These are phyloP conservation scores for Xanthorhoe spadicearia DNA, from an alignment of 2,888 invertebrate species.

Conservation along the genomic window DNA sequence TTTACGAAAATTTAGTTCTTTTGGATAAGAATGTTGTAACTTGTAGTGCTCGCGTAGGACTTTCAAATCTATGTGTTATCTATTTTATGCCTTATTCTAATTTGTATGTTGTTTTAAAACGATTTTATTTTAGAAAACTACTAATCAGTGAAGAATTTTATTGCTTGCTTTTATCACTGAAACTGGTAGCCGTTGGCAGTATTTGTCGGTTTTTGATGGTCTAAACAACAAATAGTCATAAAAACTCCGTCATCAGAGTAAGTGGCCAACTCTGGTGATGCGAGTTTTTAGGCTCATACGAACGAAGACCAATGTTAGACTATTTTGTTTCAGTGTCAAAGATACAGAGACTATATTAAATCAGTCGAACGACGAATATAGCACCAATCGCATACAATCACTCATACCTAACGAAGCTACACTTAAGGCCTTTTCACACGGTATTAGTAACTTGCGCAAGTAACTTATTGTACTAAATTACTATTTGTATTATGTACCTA, in stretches of 20 bases:
- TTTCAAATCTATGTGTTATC: conserved; percentile 19
- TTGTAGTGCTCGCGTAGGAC: not conserved
- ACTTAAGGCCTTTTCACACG: conserved; percentile 27
- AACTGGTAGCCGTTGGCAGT: conserved; percentile 20
- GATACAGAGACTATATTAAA: conserved; percentile 42
- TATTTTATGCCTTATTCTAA: conserved; percentile 6
- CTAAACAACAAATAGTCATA: not conserved
- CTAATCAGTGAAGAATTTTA: conserved; percentile 8
- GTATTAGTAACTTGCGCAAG: conserved; percentile 14
- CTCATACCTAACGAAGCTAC: conserved; percentile 44
- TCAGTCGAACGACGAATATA: conserved; percentile 51
- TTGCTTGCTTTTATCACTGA: conserved; percentile 13
- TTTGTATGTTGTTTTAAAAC: conserved; percentile 6
- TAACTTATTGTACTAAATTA: too few species aligned
- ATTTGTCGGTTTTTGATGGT: not conserved
- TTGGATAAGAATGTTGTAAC: too few species aligned
- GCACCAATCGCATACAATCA: conserved; percentile 70
- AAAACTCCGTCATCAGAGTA: too few species aligned
- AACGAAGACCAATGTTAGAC: not conserved
- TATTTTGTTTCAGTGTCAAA: conserved; percentile 26
- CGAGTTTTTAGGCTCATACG: too few species aligned
- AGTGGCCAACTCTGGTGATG: too few species aligned
- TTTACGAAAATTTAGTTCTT: too few species aligned
- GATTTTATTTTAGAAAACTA: conserved; percentile 13
- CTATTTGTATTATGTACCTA: too few species aligned